phyloP scores from a whole-genome alignment of 2,888 invertebrate species.

The Limnephilus rhombicus region DNA sequence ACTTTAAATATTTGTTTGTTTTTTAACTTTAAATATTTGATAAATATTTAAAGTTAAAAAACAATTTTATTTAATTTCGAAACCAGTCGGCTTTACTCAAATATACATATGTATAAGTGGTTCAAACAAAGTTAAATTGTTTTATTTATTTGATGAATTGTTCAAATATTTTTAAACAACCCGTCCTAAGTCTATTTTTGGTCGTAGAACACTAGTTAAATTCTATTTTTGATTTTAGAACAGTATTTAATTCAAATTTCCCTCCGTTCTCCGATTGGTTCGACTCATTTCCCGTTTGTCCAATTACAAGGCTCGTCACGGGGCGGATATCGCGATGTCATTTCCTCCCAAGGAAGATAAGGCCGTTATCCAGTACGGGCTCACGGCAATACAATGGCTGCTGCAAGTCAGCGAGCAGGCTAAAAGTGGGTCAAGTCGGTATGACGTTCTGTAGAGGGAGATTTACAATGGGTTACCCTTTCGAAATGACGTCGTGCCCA shows the following conservation, averaged over 20 bases:
- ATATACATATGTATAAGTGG: too few species aligned
- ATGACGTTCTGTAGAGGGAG: background rate
- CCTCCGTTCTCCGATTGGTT: background rate
- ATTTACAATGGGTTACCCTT: background rate
- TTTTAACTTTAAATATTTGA: too few species aligned
- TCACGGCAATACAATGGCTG: background rate
- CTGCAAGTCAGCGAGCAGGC: conserved; percentile 1
- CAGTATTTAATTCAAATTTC: background rate
- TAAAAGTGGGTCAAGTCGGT: background rate
- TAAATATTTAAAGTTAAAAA: too few species aligned
- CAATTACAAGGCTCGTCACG: background rate
- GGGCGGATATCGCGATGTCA: background rate
- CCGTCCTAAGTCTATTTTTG: too few species aligned
- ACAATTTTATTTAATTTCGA: too few species aligned
- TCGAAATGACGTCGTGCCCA: background rate
- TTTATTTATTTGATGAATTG: too few species aligned
- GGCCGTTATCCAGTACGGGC: background rate
- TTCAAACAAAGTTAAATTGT: too few species aligned
- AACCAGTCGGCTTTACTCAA: too few species aligned
- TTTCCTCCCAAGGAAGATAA: background rate
- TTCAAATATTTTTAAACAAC: too few species aligned
- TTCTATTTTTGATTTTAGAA: background rate
- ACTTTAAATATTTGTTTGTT: too few species aligned
- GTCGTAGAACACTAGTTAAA: background rate
- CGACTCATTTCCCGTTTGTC: background rate